Evolutionary conservation across 2,888 invertebrate genomes (phyloP).

Genomic region (Anoplius nigerrimus): DNA sequence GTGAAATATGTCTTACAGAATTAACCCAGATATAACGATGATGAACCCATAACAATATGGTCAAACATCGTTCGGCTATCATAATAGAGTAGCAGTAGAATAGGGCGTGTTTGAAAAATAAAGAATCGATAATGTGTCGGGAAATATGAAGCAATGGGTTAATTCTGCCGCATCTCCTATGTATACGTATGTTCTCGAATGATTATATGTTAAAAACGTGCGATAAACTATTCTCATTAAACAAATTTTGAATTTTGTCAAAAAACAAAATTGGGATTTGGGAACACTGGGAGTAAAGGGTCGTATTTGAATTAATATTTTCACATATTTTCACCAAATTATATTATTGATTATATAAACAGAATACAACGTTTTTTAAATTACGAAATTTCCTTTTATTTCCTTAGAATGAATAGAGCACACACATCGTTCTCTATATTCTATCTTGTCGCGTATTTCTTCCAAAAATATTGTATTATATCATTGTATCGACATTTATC

Average conservation of each 20-base stretch:
- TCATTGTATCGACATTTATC: conserved; percentile 27
- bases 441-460: conserved; percentile 35
- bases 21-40: conserved; percentile 44
- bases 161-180: conserved; percentile 52
- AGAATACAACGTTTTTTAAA: conserved; percentile 59
- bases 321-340: conserved; percentile 60
- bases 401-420: conserved; percentile 53
- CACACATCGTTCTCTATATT: conserved; percentile 67
- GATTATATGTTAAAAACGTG: conserved; percentile 7
- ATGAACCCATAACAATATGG: conserved; percentile 1
- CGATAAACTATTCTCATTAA: neutral
- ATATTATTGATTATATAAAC: conserved; percentile 63
- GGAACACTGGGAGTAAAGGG: conserved; percentile 61
- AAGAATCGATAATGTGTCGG: conserved; percentile 7
- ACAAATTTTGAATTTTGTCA: conserved; percentile 46
- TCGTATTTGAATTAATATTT: conserved; percentile 62
- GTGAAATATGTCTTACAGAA: conserved; percentile 34
- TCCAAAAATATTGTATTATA: conserved; percentile 51
- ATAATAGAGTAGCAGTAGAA: conserved; percentile 56
- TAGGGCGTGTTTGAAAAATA: conserved; percentile 56
- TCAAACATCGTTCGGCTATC: neutral
- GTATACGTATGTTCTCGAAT: conserved; percentile 5
- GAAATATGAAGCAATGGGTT: conserved; percentile 44
- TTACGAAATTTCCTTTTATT: conserved; percentile 47
- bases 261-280: conserved; percentile 46